A percentile compares a stretch with the other conserved stretches of the same genome.
These are phyloP conservation scores for Zelleria hepariella DNA, from an alignment of 2,888 invertebrate genomes.

Conservation along the genomic window DNA sequence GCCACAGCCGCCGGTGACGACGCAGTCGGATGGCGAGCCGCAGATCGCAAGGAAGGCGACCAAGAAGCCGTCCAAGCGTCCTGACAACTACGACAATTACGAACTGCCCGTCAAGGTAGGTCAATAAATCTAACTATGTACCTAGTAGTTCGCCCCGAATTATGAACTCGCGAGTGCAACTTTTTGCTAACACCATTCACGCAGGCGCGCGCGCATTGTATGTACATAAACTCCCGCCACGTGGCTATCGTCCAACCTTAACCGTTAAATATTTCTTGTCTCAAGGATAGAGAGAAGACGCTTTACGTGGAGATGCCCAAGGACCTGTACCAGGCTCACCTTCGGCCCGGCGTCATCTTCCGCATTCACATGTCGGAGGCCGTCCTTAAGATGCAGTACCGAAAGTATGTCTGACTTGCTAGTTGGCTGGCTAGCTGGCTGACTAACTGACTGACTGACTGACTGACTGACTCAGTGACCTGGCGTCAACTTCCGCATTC, in stretches of 20 bases:
- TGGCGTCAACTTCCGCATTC: too few relatives aligned
- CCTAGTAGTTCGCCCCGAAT: too few relatives aligned
- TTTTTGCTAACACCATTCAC: too few relatives aligned
- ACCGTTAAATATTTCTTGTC: background rate
- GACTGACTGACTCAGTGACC: too few relatives aligned
- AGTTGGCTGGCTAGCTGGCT: too few relatives aligned
- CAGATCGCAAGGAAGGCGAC: background rate
- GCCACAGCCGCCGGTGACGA: background rate
- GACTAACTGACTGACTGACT: too few relatives aligned
- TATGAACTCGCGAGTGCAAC: too few relatives aligned
- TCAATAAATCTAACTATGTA: too few relatives aligned
- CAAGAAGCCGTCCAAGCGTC: background rate
- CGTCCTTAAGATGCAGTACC: constrained; percentile 60
- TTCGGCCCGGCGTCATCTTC: constrained; percentile 59
- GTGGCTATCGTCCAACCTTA: too few relatives aligned
- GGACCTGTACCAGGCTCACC: constrained; percentile 57
- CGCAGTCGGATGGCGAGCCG: background rate
- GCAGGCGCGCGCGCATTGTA: too few relatives aligned
- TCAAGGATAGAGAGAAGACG: constrained; percentile 8
- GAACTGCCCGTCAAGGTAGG: background rate
- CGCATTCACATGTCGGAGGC: constrained; percentile 64
- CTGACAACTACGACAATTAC: background rate
- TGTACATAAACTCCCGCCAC: too few relatives aligned
- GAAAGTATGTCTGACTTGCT: constrained; percentile 39
- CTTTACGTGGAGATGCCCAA: constrained; percentile 58